Conservation (phyloP, 30 jellyfish, hydroid and myxozoan species). For the Nemopilema nomurai region DNA sequence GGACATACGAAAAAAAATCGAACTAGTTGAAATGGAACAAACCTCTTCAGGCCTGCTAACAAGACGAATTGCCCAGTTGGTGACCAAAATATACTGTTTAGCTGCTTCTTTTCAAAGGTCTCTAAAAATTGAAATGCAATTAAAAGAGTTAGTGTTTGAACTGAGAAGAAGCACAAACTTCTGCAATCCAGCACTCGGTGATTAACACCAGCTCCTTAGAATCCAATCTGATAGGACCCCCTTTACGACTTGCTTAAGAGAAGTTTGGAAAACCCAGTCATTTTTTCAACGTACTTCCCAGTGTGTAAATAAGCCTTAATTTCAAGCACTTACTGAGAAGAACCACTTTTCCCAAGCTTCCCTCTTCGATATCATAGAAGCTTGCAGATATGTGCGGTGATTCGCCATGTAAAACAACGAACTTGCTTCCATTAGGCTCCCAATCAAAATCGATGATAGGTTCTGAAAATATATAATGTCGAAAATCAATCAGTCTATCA, state of each 20-base stretch:
- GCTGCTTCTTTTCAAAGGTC: constrained; percentile 74
- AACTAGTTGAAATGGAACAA: neutral
- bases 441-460: constrained; percentile 88
- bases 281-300: too few relatives aligned
- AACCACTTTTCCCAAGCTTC: constrained; percentile 82
- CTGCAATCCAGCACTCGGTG: too few relatives aligned
- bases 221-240: too few relatives aligned
- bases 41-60: constrained; percentile 96
- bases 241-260: too few relatives aligned
- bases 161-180: too few relatives aligned
- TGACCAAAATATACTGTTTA: constrained; percentile 95
- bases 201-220: too few relatives aligned
- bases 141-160: neutral
- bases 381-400: constrained; percentile 83
- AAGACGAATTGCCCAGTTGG: constrained; percentile 98
- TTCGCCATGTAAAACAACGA: constrained; percentile 97
- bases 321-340: constrained; percentile 74
- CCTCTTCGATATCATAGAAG: constrained; percentile 84
- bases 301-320: too few relatives aligned
- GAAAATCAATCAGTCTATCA: neutral
- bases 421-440: constrained; percentile 97
- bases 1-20: too few relatives aligned
- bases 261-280: too few relatives aligned
- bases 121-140: constrained; percentile 54
- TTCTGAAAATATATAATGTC: constrained; percentile 50